Evolutionary conservation across 1,140 invertebrate genomes (phyloP).

Genomic region (Drosophila pseudoobscura): DNA sequence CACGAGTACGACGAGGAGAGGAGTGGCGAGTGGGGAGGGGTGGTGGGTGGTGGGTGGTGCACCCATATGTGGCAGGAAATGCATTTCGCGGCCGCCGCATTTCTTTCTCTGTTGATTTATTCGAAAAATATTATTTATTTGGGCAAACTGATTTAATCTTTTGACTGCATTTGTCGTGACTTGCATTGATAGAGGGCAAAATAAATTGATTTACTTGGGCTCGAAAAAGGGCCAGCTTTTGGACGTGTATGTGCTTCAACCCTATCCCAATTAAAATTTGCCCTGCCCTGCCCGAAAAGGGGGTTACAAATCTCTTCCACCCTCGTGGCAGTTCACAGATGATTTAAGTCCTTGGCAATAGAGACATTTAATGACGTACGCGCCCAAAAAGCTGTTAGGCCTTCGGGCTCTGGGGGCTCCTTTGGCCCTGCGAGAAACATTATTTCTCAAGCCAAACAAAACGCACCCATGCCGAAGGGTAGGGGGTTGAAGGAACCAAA

Average conservation of each 20-base stretch:
- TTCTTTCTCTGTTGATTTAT: constrained; percentile 6
- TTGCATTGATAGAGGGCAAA: constrained; percentile 11
- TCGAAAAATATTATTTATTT: constrained; percentile 8
- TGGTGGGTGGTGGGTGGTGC: too few species aligned
- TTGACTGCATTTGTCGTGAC: constrained; percentile 4
- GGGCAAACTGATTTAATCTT: constrained; percentile 21
- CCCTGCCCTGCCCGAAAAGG: not conserved
- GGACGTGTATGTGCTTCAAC: too few species aligned
- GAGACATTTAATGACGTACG: constrained; percentile 60
- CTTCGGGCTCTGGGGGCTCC: constrained; percentile 11
- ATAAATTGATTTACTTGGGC: not conserved
- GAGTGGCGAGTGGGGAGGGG: not conserved
- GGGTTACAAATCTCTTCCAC: constrained; percentile 28
- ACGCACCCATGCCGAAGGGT: constrained; percentile 53
- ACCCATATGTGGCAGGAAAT: constrained; percentile 4
- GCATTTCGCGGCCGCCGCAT: constrained; percentile 6
- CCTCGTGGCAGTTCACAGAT: not conserved
- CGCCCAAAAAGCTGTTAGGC: not conserved
- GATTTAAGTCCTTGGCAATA: constrained; percentile 37
- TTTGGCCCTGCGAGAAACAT: constrained; percentile 73
- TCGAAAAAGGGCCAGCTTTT: too few species aligned
- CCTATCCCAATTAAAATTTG: too few species aligned
- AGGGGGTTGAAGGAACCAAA: not conserved
- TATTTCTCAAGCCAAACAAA: constrained; percentile 76
- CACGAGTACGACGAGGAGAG: too few species aligned